A percentile compares a stretch with the other conserved stretches of the same genome.
phyloP scores from a whole-genome alignment of 2,113 vertebrate species.

The Gracilinanus agilis region DNA sequence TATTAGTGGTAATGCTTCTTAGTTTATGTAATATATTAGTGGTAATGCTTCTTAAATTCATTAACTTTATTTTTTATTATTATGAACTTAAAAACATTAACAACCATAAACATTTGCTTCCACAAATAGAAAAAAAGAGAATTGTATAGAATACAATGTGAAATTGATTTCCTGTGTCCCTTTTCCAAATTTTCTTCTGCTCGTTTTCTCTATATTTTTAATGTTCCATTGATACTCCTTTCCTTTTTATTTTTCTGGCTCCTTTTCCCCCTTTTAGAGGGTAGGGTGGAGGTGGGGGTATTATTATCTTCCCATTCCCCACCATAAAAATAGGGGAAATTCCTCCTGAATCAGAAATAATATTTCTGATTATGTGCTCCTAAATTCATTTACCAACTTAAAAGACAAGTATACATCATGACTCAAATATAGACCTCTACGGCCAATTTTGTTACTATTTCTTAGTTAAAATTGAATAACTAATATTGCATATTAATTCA shows the following conservation, averaged over 20 bases:
- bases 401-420: background rate
- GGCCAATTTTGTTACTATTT: background rate
- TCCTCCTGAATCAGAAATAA: background rate
- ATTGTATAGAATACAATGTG: background rate
- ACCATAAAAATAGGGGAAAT: background rate
- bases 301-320: background rate
- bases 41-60: background rate
- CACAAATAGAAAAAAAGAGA: background rate
- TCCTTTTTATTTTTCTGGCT: background rate
- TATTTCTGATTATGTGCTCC: background rate
- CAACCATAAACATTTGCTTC: conserved; percentile 3
- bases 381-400: background rate
- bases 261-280: background rate
- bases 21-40: background rate
- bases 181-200: background rate
- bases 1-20: background rate
- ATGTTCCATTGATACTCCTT: background rate
- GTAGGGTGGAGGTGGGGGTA: too few species aligned
- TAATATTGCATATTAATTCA: background rate
- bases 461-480: background rate
- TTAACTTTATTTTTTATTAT: background rate
- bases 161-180: background rate
- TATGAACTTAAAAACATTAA: background rate
- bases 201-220: background rate
- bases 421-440: background rate